These are phyloP conservation scores for Clusia tigrina DNA, from an alignment of 2,888 invertebrate species.

Conservation along the genomic window DNA sequence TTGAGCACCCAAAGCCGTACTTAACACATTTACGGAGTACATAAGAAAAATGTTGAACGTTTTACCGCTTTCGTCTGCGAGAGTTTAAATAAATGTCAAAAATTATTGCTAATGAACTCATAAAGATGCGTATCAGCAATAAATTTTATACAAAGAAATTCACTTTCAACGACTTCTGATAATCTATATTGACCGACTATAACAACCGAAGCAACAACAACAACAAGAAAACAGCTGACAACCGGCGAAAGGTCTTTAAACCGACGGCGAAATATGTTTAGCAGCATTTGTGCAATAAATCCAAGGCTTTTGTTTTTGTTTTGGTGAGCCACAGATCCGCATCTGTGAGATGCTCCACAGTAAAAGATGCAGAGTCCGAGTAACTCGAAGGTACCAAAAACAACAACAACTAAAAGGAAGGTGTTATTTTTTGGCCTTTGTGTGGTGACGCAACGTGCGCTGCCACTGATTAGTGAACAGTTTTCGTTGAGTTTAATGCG, in stretches of 20 bases:
- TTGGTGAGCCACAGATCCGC: too few relatives aligned
- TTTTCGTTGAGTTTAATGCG: too few relatives aligned
- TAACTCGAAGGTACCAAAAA: too few relatives aligned
- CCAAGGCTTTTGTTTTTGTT: conserved; percentile 9
- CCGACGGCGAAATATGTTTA: neutral
- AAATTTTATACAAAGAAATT: conserved; percentile 7
- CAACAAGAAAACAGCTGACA: conserved; percentile 5
- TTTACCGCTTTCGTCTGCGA: neutral
- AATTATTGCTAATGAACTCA: conserved; percentile 41
- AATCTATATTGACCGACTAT: neutral
- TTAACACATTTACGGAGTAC: too few relatives aligned
- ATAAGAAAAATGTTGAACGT: neutral
- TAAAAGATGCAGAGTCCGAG: too few relatives aligned
- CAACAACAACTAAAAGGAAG: too few relatives aligned
- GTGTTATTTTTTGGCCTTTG: too few relatives aligned
- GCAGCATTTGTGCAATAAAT: conserved; percentile 9
- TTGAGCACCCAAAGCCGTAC: too few relatives aligned
- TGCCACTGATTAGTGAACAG: too few relatives aligned
- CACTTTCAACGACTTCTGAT: conserved; percentile 4
- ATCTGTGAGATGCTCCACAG: too few relatives aligned
- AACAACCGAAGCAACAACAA: conserved; percentile 5
- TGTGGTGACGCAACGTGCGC: too few relatives aligned
- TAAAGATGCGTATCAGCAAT: conserved; percentile 16
- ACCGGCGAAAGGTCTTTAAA: conserved; percentile 9
- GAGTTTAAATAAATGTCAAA: conserved; percentile 37